Base-by-base conservation (phyloP, 2,797 vertebrate genomes). In the Acipenser oxyrinchus region DNA sequence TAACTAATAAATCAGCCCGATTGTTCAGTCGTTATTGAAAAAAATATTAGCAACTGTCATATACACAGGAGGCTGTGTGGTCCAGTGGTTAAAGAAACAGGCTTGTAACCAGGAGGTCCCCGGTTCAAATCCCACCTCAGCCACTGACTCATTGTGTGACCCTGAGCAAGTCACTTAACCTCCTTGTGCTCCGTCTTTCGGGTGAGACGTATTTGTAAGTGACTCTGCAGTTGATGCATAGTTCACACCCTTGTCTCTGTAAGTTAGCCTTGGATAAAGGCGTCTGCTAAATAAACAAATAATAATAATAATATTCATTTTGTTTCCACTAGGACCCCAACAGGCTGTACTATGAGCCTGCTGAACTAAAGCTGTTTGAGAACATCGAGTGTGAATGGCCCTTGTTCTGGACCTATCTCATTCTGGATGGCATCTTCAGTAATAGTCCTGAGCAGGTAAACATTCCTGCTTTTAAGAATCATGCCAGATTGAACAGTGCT, bases 381-480 rank as follows among this genome's bases (percentile, higher is more conserved):
- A 99, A 99, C 82, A 96, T 99, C 0, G 97, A 99, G 74, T 98
- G 96, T 0, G 96, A 99, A 82, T 99, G 97, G 97, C 97, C 97
- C 8, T 87, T 99, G 3, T 99, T 99, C 79, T 99, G 97, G 97
- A 96, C 96, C 0, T 99, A 99, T 78, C 82, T 99, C 78, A 91
- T 99, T 37, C 91, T 99, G n/a, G 97, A 99, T 6, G 97, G 95
- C 4, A 87, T 99, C 72, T 99, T 99, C 71, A 92, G 79, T 68
- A 93, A 94, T 80, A 96, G 93, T 69, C 71, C 73, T 6, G 93
- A 96, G 62, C 96, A 99, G 94, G 97, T 97, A 71, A 71, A 62
- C 57, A 51, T 53, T n/a, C n/a, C 55, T 58, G 55, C 13, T 13
- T 13, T 58, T 10, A 58, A 12, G 55, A 58, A 55, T 63, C 11